These are phyloP conservation scores for Pharmacophagus antenor DNA, from an alignment of 2,888 invertebrate genomes.

Conservation along the genomic window DNA sequence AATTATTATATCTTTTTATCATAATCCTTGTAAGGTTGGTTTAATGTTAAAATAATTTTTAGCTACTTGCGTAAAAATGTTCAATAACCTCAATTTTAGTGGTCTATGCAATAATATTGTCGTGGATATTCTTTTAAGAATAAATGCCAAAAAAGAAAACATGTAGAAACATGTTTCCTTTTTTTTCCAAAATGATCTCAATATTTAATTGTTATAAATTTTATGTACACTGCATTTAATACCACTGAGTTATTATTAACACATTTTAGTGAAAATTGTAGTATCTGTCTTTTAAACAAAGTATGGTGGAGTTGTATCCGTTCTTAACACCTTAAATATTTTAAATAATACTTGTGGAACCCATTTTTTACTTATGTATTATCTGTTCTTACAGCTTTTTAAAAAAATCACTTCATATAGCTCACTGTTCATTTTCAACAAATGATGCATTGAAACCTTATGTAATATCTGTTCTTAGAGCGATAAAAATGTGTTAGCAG, in stretches of 20 bases:
- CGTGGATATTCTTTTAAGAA: too few relatives aligned
- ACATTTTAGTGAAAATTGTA: slow-evolving; percentile 35
- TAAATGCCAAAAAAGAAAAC: too few relatives aligned
- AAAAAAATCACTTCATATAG: slow-evolving; percentile 17
- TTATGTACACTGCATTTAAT: too few relatives aligned
- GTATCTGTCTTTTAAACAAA: slow-evolving; percentile 34
- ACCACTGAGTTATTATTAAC: slow-evolving; percentile 35
- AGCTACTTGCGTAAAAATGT: too few relatives aligned
- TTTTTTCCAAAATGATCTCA: too few relatives aligned
- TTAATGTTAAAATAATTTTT: too few relatives aligned
- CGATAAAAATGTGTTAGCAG: slow-evolving; percentile 28
- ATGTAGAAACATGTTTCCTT: too few relatives aligned
- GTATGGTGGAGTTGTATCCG: slow-evolving; percentile 47
- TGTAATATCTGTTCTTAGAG: slow-evolving; percentile 47
- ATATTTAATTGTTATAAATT: too few relatives aligned
- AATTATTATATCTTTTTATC: too few relatives aligned
- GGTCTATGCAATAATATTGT: too few relatives aligned
- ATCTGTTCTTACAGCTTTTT: slow-evolving; percentile 43
- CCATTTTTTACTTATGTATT: slow-evolving; percentile 34
- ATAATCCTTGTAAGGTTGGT: too few relatives aligned
- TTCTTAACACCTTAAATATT: slow-evolving; percentile 56
- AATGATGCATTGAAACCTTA: slow-evolving; percentile 23
- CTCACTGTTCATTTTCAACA: slow-evolving; percentile 6
- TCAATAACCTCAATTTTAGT: too few relatives aligned
- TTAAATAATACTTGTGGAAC: slow-evolving; percentile 5